phyloP scores from a whole-genome alignment of 2,113 vertebrate genomes.

The Haemorhous mexicanus region DNA sequence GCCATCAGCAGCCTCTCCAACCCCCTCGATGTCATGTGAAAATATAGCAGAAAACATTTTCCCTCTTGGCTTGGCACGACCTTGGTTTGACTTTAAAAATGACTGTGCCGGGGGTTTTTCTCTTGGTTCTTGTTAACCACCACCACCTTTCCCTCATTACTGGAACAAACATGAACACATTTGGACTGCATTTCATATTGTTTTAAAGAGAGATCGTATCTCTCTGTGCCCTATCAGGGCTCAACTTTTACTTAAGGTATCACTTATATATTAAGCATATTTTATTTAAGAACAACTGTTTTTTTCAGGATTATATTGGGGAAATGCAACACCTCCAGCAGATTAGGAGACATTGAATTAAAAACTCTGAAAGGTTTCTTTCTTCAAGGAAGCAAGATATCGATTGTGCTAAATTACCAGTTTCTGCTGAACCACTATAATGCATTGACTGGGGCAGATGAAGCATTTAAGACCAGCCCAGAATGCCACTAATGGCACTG shows the following conservation, averaged over 20 bases:
- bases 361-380: not conserved
- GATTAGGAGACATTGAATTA: not conserved
- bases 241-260: not conserved
- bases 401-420: not conserved
- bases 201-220: not conserved
- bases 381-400: conserved; percentile 6
- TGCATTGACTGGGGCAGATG: not conserved
- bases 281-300: not conserved
- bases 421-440: not conserved
- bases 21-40: not conserved
- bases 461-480: not conserved
- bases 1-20: not conserved
- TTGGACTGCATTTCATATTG: not conserved
- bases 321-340: not conserved
- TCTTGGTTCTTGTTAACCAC: conserved; percentile 8
- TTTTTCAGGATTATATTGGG: not conserved
- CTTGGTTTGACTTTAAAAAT: conserved; percentile 2
- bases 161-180: not conserved
- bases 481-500: not conserved
- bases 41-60: not conserved
- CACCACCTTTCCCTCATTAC: not conserved
- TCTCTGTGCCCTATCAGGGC: not conserved
- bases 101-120: not conserved
- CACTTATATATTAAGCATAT: not conserved
- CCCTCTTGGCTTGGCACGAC: not conserved